Evolutionary conservation across 2,113 vertebrate species (phyloP), one percentile per base, ranked within the genome.

Genomic region (Plecotus auritus): DNA sequence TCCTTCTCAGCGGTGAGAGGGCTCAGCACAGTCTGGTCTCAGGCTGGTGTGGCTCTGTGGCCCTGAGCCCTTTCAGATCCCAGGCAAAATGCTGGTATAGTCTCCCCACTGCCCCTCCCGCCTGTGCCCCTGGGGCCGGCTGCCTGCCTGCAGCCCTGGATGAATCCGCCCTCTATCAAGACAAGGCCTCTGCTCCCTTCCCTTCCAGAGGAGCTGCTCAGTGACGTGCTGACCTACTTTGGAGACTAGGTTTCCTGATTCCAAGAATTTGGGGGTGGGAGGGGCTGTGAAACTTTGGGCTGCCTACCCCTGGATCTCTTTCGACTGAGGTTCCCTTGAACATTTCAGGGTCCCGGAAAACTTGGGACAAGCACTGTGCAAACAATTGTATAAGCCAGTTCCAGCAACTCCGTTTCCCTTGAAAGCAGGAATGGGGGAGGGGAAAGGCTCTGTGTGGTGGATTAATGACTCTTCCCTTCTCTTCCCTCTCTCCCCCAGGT

Each of bases 161-260:
- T 81, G 91, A 91, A 93, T 84, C 78, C 32, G 32, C 77, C 89
- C 77, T 97, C 96, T 85, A 81, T 72, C 93, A 96, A 94, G 93
- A 96, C 88, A 90, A 95, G 96, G 97, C 95, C 72, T 96, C 69
- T 35, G 92, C 95, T 97, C 91, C 70, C 45, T 94, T 96, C 81
- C 87, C 87, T 93, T 96, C 73, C 92, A 93, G 90, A 92, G 81
- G 81, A 92, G 90, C 96, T 61, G 95, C 91, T 95, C 74, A 73
- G 93, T 90, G 92, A 66, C 7, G 67, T 56, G 92, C 87, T 97
- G 97, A 97, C 97, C 97, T 97, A 97, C 97, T 97, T 97, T 88
- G 84, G 90, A 93, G 93, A 92, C 97, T 96, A 91, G 85, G 90
- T 96, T 92, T 95, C 97, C 95, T 93, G 85, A 97, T 95, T 97